Conservation (phyloP, 2,888 invertebrate species). For the Drosophila algonquin region DNA sequence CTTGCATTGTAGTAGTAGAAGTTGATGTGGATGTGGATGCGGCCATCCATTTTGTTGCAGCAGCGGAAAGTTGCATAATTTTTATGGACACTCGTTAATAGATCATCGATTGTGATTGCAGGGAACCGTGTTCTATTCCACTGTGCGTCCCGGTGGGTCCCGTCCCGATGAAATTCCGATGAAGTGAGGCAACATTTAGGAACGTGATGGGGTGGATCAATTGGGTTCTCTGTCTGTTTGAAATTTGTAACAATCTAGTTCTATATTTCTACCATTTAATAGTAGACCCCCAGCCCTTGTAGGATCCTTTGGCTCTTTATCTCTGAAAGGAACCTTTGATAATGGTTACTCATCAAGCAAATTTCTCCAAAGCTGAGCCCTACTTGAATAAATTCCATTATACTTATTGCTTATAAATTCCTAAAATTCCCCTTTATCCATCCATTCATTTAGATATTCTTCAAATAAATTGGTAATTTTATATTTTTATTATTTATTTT, state of each 20-base stretch:
- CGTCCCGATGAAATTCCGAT: slow-evolving; percentile 34
- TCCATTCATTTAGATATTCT: too few relatives aligned
- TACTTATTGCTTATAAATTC: too few relatives aligned
- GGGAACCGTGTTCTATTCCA: slow-evolving; percentile 43
- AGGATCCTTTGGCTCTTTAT: too few relatives aligned
- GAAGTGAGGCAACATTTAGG: slow-evolving; percentile 20
- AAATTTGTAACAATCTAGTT: too few relatives aligned
- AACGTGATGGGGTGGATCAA: slow-evolving; percentile 18
- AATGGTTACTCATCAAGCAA: too few relatives aligned
- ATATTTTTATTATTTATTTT: background rate
- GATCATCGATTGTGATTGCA: slow-evolving; percentile 72
- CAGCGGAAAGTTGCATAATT: slow-evolving; percentile 68
- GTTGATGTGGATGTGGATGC: slow-evolving; percentile 17
- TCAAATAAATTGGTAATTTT: too few relatives aligned
- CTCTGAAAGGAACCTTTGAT: too few relatives aligned
- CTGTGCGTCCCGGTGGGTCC: slow-evolving; percentile 32
- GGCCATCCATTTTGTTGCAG: slow-evolving; percentile 72
- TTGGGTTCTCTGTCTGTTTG: background rate
- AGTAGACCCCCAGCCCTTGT: too few relatives aligned
- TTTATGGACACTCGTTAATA: slow-evolving; percentile 71
- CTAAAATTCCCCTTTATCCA: too few relatives aligned
- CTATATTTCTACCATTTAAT: too few relatives aligned
- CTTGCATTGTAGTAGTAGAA: slow-evolving; percentile 27
- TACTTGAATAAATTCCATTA: too few relatives aligned
- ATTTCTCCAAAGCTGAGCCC: too few relatives aligned